Evolutionary conservation across 2,888 invertebrate genomes (phyloP).

Genomic region (Dicyrtomina minuta): DNA sequence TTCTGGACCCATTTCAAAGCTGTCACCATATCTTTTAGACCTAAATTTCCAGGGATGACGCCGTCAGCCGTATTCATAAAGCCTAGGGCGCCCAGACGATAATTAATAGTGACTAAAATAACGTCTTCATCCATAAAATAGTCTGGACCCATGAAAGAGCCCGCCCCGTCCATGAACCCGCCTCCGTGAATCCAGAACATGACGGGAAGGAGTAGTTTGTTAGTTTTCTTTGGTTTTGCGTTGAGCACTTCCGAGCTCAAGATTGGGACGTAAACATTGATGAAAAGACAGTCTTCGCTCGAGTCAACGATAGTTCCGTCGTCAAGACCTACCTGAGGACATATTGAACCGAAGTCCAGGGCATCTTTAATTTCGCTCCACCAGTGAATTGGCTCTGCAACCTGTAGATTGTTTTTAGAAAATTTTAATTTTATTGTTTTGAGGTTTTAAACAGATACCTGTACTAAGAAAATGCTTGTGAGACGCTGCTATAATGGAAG

Average conservation of each 20-base stretch:
- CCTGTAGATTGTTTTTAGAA: neutral
- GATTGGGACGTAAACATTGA: conserved; percentile 21
- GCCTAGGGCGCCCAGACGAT: conserved; percentile 21
- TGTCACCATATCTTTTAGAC: conserved; percentile 14
- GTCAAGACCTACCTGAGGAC: neutral
- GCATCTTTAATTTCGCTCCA: neutral
- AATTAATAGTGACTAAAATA: conserved; percentile 23
- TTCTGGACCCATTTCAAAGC: conserved; percentile 21
- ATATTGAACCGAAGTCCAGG: neutral
- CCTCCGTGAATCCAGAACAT: conserved; percentile 31
- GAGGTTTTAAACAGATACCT: too few relatives aligned
- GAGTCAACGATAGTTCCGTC: neutral
- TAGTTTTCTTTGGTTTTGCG: too few relatives aligned
- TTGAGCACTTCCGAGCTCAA: neutral
- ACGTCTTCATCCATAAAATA: conserved; percentile 29
- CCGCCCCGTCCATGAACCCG: conserved; percentile 7
- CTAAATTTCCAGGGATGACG: conserved; percentile 1
- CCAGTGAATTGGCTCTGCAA: neutral
- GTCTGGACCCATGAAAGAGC: neutral
- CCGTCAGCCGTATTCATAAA: conserved; percentile 19
- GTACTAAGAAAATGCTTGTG: too few relatives aligned
- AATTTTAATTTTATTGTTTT: too few relatives aligned
- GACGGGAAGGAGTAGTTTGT: neutral
- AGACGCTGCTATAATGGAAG: too few relatives aligned
- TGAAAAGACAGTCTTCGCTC: conserved; percentile 18